Percentiles rank a stretch among this genome's conserved stretches.
These are phyloP conservation scores for Eutolmus rufibarbis DNA, from an alignment of 2,888 invertebrate species.

Conservation along the genomic window DNA sequence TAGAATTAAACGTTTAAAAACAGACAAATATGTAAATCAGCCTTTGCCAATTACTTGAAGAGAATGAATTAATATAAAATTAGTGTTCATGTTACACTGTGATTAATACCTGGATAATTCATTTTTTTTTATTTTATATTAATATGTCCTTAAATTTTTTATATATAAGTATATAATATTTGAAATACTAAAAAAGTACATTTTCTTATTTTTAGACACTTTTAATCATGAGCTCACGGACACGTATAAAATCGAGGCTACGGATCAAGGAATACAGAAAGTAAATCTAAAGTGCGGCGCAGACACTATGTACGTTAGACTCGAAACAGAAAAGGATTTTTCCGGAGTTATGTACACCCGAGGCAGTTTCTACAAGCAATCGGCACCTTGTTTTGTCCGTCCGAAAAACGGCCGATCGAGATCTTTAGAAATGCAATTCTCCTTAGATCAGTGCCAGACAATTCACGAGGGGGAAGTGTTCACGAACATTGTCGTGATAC, in stretches of 20 bases:
- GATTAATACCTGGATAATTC: neutral
- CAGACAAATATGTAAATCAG: too few relatives aligned
- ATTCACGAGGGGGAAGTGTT: slow-evolving; percentile 66
- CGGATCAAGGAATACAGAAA: slow-evolving; percentile 67
- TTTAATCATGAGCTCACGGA: slow-evolving; percentile 67
- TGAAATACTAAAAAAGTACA: neutral
- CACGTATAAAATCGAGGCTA: slow-evolving; percentile 67
- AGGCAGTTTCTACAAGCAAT: slow-evolving; percentile 68
- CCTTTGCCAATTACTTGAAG: too few relatives aligned
- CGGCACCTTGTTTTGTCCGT: slow-evolving; percentile 67
- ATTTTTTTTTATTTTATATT: neutral
- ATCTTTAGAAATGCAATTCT: slow-evolving; percentile 66
- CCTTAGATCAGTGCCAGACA: slow-evolving; percentile 67
- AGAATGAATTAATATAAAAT: neutral
- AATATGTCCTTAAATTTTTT: too few relatives aligned
- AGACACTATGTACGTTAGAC: slow-evolving; percentile 66
- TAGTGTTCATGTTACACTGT: neutral
- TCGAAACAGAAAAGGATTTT: slow-evolving; percentile 67
- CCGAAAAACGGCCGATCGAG: slow-evolving; percentile 61
- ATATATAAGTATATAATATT: neutral
- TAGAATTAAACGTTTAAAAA: neutral
- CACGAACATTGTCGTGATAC: slow-evolving; percentile 70
- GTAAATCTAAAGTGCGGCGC: slow-evolving; percentile 68
- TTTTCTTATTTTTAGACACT: slow-evolving; percentile 57
- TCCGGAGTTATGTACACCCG: slow-evolving; percentile 70